Percentiles rank a stretch among this genome's conserved stretches.
These are phyloP conservation scores for Romanogobio albipinnatus DNA, from an alignment of 2,113 vertebrate genomes.

Conservation along the genomic window DNA sequence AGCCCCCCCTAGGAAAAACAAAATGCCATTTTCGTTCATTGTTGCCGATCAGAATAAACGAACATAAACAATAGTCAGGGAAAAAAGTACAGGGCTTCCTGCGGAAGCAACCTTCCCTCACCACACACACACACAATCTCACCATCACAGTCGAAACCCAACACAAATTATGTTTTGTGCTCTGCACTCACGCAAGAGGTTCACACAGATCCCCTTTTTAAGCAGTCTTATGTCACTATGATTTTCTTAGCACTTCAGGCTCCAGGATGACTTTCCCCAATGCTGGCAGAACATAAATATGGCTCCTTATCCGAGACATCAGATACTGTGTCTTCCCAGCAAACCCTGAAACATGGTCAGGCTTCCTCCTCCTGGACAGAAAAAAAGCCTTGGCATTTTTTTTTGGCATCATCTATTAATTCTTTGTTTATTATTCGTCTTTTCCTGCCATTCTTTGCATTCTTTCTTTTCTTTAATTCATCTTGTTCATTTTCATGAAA, in stretches of 20 bases:
- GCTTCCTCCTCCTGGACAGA: conserved; percentile 25
- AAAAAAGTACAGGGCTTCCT: conserved; percentile 66
- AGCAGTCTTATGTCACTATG: conserved; percentile 66
- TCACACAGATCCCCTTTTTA: conserved; percentile 57
- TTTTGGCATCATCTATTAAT: conserved; percentile 77
- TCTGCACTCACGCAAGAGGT: conserved; percentile 24
- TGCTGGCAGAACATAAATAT: conserved; percentile 66
- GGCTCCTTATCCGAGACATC: conserved; percentile 67
- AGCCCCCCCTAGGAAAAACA: conserved; percentile 69
- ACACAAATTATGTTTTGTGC: conserved; percentile 61
- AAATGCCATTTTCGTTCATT: conserved; percentile 72
- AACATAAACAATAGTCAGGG: conserved; percentile 68
- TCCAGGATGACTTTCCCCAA: conserved; percentile 66
- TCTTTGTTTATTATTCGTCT: conserved; percentile 79
- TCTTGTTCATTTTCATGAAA: conserved; percentile 60
- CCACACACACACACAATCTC: conserved; percentile 33
- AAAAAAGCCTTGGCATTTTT: not conserved
- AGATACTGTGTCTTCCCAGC: conserved; percentile 5
- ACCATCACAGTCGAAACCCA: conserved; percentile 46
- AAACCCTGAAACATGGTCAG: conserved; percentile 6
- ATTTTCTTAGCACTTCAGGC: conserved; percentile 62
- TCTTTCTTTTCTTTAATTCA: conserved; percentile 74
- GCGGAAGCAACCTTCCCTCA: conserved; percentile 62
- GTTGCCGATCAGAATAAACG: conserved; percentile 73
- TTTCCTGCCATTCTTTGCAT: conserved; percentile 85